A percentile compares a stretch with the other conserved stretches of the same genome.
Conservation (phyloP, 2,888 invertebrate species). For the Pardosa pseudoannulata region DNA sequence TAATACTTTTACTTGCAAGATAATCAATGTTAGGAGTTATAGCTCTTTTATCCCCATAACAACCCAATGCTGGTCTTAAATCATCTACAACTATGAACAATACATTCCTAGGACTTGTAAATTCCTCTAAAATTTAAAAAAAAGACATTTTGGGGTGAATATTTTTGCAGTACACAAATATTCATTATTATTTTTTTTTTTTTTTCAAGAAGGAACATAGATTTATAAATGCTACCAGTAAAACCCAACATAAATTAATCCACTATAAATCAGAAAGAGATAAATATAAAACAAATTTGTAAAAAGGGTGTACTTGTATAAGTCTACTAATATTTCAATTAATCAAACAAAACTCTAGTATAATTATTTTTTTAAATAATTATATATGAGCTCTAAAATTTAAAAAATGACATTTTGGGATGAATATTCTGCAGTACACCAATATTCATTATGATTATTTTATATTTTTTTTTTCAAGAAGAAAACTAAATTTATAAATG, state of each 20-base stretch:
- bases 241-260: background rate
- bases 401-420: too few relatives aligned
- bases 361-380: too few relatives aligned
- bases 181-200: background rate
- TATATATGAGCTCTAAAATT: too few relatives aligned
- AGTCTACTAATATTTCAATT: too few relatives aligned
- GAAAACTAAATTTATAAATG: too few relatives aligned
- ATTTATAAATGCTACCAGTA: background rate
- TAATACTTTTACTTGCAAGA: conserved; percentile 83
- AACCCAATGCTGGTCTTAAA: conserved; percentile 83
- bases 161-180: background rate
- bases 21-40: conserved; percentile 86
- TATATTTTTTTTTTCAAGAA: too few relatives aligned
- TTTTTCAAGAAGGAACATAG: background rate
- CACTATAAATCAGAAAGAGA: background rate
- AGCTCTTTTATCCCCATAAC: conserved; percentile 82
- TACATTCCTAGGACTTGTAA: conserved; percentile 78
- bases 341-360: too few relatives aligned
- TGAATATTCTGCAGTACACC: too few relatives aligned
- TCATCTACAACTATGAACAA: conserved; percentile 85
- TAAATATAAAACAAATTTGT: background rate
- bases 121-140: background rate
- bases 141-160: background rate
- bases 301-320: too few relatives aligned
- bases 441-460: too few relatives aligned